phyloP scores from a whole-genome alignment of 2,797 vertebrate genomes.

The Buceros bicornis region DNA sequence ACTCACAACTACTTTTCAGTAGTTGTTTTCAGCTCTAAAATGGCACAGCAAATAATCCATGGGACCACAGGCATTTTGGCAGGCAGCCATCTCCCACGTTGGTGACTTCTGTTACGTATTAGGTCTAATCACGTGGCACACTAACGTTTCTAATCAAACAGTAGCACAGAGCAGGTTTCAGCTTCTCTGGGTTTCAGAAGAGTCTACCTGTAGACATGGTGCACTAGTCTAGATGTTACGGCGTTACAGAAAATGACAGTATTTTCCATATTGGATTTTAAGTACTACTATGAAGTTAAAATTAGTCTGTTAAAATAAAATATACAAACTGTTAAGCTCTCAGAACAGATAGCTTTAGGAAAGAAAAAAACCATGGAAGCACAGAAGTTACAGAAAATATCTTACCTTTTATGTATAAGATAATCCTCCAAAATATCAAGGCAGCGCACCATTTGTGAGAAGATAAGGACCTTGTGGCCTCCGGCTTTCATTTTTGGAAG shows the following conservation, averaged over 20 bases:
- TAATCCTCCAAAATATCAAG: slow-evolving; percentile 99
- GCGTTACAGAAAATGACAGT: fast-evolving
- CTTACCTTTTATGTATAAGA: slow-evolving; percentile 97
- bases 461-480: slow-evolving; percentile 98
- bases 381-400: not conserved
- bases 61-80: slow-evolving; percentile 39
- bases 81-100: slow-evolving; percentile 20
- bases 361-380: not conserved
- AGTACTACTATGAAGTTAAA: not conserved
- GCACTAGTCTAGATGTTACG: not conserved
- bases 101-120: not conserved
- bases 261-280: not conserved
- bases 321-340: not conserved
- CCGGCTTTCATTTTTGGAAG: slow-evolving; percentile 99
- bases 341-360: not conserved
- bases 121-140: not conserved
- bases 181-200: not conserved
- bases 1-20: not conserved
- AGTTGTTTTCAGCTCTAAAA: slow-evolving; percentile 31
- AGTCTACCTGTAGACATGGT: not conserved
- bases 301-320: not conserved
- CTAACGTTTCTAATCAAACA: slow-evolving; percentile 1
- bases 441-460: slow-evolving; percentile 99
- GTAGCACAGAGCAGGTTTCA: not conserved
- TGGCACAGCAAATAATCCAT: slow-evolving; percentile 26